Percentiles rank a stretch among this genome's conserved stretches.
Evolutionary conservation across 2,113 vertebrate genomes (phyloP).

Genomic region (Sclerurus mexicanus): DNA sequence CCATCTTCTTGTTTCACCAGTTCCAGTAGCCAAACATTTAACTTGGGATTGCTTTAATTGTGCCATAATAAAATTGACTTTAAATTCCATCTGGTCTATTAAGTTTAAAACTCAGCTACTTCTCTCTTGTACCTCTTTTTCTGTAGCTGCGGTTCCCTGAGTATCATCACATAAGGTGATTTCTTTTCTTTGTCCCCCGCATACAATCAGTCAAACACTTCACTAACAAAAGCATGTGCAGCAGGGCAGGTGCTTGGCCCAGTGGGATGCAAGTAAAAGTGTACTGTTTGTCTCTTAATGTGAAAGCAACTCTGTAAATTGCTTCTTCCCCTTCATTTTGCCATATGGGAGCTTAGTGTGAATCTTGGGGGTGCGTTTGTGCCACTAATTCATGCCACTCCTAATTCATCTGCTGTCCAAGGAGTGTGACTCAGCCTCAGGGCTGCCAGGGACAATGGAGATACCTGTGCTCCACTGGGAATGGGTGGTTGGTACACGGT

Average conservation of each 20-base stretch:
- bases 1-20: not conserved
- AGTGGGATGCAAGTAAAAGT: slow-evolving; percentile 18
- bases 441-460: not conserved
- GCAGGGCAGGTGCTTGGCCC: not conserved
- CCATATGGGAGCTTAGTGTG: slow-evolving; percentile 11
- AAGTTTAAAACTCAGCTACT: slow-evolving; percentile 4
- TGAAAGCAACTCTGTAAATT: slow-evolving; percentile 12
- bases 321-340: not conserved
- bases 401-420: not conserved
- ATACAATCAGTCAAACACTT: not conserved
- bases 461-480: not conserved
- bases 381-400: not conserved
- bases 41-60: not conserved
- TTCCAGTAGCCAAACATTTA: not conserved
- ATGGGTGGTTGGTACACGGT: not conserved
- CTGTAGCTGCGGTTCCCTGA: rapidly evolving
- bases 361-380: not conserved
- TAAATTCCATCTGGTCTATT: not conserved
- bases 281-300: not conserved
- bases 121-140: not conserved
- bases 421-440: not conserved
- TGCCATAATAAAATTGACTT: not conserved
- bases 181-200: not conserved
- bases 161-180: not conserved
- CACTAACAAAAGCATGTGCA: not conserved